Evolutionary conservation across 2,888 invertebrate genomes (phyloP).

Genomic region (Dasysyrphus tricinctus): DNA sequence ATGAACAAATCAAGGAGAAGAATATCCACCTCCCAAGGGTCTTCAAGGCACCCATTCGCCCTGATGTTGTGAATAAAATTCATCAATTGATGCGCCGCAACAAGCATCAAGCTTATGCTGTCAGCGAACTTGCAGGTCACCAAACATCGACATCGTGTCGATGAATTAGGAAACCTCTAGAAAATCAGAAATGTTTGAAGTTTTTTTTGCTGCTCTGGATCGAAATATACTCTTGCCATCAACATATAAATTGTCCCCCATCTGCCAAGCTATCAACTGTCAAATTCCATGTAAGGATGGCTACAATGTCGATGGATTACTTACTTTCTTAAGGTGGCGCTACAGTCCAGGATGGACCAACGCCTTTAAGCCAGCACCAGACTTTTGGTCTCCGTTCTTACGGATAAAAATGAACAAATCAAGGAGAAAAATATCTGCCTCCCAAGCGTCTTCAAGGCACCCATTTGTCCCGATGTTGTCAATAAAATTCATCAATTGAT

Average conservation of each 20-base stretch:
- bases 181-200: no score
- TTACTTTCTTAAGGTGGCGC: no score
- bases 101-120: slow-evolving; percentile 97
- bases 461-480: slow-evolving; percentile 99
- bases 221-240: no score
- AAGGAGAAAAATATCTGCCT: slow-evolving; percentile 91
- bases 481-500: slow-evolving; percentile 98
- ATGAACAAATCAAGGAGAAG: slow-evolving; percentile 90
- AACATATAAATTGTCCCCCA: no score
- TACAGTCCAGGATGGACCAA: no score
- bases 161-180: no score
- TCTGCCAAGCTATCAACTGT: no score
- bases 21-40: slow-evolving; percentile 95
- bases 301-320: no score
- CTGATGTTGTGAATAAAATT: slow-evolving; percentile 98
- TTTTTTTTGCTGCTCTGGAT: no score
- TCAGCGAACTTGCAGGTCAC: slow-evolving; percentile 99
- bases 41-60: slow-evolving; percentile 98
- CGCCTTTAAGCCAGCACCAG: slow-evolving; percentile 94
- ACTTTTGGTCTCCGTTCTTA: slow-evolving; percentile 97
- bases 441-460: slow-evolving; percentile 98
- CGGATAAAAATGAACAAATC: slow-evolving; percentile 94
- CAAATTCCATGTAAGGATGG: no score
- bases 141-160: no score
- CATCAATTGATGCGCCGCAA: slow-evolving; percentile 99